Percentiles rank a stretch among this genome's conserved stretches.
phyloP scores from a whole-genome alignment of 2,888 invertebrate genomes.

The Pollenia angustigena region DNA sequence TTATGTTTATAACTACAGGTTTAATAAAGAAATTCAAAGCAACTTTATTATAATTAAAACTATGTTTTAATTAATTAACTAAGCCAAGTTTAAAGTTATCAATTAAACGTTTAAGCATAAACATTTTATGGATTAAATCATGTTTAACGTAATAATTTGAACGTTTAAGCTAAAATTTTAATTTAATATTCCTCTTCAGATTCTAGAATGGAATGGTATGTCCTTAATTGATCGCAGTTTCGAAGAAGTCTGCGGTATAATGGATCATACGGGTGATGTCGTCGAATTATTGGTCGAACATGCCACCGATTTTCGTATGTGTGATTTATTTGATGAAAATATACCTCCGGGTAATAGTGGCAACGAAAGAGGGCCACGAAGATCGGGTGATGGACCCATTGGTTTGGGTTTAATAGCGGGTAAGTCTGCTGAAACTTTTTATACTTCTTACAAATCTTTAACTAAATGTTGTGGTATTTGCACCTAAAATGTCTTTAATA shows the following conservation, averaged over 20 bases:
- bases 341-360: constrained; percentile 85
- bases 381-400: constrained; percentile 84
- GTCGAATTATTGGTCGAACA: constrained; percentile 95
- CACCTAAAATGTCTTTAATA: constrained; percentile 52
- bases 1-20: no score
- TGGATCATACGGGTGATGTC: constrained; percentile 93
- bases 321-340: constrained; percentile 89
- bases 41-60: no score
- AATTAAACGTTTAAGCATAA: no score
- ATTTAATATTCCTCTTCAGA: constrained; percentile 84
- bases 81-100: no score
- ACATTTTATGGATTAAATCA: no score
- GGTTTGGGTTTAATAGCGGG: constrained; percentile 84
- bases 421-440: constrained; percentile 76
- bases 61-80: no score
- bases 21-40: no score
- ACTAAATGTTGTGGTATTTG: constrained; percentile 65
- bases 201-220: constrained; percentile 96
- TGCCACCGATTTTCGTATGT: constrained; percentile 89
- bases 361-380: constrained; percentile 82
- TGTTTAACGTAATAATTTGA: no score
- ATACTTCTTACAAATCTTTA: not conserved
- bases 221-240: constrained; percentile 95
- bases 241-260: constrained; percentile 95
- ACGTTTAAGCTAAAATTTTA: not conserved